phyloP scores from a whole-genome alignment of 2,797 vertebrate genomes.

The Loriculus beryllinus region DNA sequence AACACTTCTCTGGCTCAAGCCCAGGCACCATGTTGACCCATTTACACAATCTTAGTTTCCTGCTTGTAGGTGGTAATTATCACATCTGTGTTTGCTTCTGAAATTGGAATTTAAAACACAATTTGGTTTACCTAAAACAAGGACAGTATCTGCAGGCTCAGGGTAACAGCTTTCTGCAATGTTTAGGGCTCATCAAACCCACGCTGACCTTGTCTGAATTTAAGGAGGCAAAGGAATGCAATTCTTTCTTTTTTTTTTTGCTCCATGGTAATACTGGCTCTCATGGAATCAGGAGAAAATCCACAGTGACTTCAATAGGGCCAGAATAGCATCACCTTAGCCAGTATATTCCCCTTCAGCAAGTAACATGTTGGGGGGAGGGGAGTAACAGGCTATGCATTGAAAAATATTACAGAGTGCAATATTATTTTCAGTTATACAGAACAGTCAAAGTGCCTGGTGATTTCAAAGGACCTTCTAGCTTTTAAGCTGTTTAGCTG shows the following conservation, averaged over 20 bases:
- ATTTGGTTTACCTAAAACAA: not conserved
- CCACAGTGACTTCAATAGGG: not conserved
- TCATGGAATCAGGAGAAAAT: not conserved
- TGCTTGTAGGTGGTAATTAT: conserved; percentile 1
- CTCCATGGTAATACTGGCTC: not conserved
- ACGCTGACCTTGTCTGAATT: not conserved
- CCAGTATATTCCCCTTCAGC: not conserved
- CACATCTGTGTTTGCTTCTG: conserved; percentile 33
- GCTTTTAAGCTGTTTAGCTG: not conserved
- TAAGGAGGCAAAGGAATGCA: not conserved
- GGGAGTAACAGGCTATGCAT: not conserved
- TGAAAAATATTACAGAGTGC: not conserved
- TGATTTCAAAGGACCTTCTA: not conserved
- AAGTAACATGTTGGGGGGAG: not conserved
- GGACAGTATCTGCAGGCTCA: not conserved
- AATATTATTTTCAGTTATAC: not conserved
- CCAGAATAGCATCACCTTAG: not conserved
- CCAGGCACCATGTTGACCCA: not conserved
- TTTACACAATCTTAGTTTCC: conserved; percentile 8
- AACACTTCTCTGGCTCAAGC: not conserved
- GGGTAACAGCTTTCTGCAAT: not conserved
- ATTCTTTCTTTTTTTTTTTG: not conserved
- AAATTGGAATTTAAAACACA: conserved; percentile 25
- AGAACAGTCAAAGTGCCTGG: not conserved
- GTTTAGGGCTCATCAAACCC: not conserved